Percentiles rank a stretch among this genome's conserved stretches.
phyloP scores from a whole-genome alignment of 92 coral and sea anemone species.

The Zoanthus sansibaricus region DNA sequence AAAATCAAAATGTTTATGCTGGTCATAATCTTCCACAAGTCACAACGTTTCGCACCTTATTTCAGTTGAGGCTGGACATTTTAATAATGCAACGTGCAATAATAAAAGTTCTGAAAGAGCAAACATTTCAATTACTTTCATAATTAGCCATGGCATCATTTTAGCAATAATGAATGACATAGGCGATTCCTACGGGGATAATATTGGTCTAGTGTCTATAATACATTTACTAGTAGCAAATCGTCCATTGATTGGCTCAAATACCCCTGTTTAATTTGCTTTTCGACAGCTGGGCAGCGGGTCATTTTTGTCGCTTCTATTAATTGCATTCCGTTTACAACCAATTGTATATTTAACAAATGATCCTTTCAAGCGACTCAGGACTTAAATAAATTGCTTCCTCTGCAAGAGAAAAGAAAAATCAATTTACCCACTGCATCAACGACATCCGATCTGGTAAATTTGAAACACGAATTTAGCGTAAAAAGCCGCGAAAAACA shows the following conservation, averaged over 20 bases:
- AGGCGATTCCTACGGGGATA: constrained; percentile 74
- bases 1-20: neutral
- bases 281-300: constrained; percentile 85
- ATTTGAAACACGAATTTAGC: constrained; percentile 43
- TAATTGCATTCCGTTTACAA: constrained; percentile 94
- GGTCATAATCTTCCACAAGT: constrained; percentile 16
- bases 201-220: constrained; percentile 73
- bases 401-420: constrained; percentile 67
- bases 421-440: constrained; percentile 56
- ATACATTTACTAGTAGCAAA: constrained; percentile 65
- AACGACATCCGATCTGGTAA: constrained; percentile 57
- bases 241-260: constrained; percentile 67
- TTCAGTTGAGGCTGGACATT: constrained; percentile 43
- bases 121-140: constrained; percentile 85
- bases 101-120: constrained; percentile 72
- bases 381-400: constrained; percentile 86
- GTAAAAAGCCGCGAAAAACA: constrained; percentile 36
- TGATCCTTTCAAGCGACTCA: constrained; percentile 89
- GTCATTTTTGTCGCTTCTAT: constrained; percentile 78
- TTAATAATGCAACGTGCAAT: constrained; percentile 64
- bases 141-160: constrained; percentile 82
- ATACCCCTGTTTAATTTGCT: constrained; percentile 78
- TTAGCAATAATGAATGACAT: constrained; percentile 77
- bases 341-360: constrained; percentile 87
- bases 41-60: constrained; percentile 5